phyloP scores from a whole-genome alignment of 2,888 invertebrate genomes.

The Plebejus melissa region DNA sequence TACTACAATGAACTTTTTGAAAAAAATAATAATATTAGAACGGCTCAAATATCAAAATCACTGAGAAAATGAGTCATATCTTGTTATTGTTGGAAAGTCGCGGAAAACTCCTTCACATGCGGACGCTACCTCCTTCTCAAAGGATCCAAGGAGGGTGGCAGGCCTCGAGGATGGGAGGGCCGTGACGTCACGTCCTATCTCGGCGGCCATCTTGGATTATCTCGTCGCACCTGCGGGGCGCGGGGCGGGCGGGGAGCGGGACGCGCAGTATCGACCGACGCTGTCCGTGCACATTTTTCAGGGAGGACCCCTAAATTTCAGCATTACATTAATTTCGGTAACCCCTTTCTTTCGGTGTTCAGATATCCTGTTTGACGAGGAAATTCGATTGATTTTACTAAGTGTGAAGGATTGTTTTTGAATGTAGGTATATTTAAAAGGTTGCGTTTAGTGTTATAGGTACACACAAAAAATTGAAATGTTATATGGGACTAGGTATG shows the following conservation, averaged over 20 bases:
- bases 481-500: too few species aligned
- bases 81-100: neutral
- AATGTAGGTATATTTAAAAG: neutral
- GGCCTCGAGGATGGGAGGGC: conserved; percentile 66
- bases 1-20: too few species aligned
- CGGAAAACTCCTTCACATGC: conserved; percentile 39
- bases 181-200: conserved; percentile 80
- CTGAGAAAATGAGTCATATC: too few species aligned
- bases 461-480: too few species aligned
- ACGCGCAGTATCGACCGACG: conserved; percentile 66
- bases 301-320: conserved; percentile 44
- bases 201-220: conserved; percentile 80
- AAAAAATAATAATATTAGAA: too few species aligned
- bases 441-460: neutral
- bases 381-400: conserved; percentile 2
- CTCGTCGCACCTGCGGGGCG: conserved; percentile 78
- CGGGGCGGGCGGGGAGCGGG: conserved; percentile 59
- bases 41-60: too few species aligned
- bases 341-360: conserved; percentile 16
- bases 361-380: neutral
- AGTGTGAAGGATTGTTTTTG: neutral
- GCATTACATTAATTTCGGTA: conserved; percentile 53
- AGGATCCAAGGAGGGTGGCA: conserved; percentile 78
- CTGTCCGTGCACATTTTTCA: conserved; percentile 71
- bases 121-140: conserved; percentile 67